Base-by-base conservation (phyloP, 2,888 invertebrate genomes). In the Thymelicus lineola region DNA sequence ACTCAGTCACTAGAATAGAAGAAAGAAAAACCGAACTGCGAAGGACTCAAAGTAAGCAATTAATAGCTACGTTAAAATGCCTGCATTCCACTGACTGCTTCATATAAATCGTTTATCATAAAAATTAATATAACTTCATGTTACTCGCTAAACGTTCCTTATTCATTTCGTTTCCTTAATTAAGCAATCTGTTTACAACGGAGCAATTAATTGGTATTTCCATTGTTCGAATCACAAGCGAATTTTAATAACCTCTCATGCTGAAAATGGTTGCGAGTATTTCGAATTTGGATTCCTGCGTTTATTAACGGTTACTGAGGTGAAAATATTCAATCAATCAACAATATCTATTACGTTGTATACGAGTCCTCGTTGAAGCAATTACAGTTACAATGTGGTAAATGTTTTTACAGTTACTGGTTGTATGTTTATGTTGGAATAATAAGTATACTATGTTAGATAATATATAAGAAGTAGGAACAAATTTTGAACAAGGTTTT, bases 161-260 rank as follows among this genome's bases (percentile, higher is more conserved):
- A 92, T 90, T 92, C 89, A 89, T 89, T 91, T 86, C 87, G 84
- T 87, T 87, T 87, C 83, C 88, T 90, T 92, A 93, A 93, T 93
- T 93, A 93, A 93, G 90, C 93, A 92, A 93, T 93, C 90, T 92
- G 90, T 90, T 92, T 90, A 91, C 91, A 92, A 89, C 89, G 86
- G 86, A 86, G 86, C 90, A 89, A 90, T 92, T 92, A 93, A 91
- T 93, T 92, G 89, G 86, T 86, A 87, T 86, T 90, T 87, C 78
- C 83, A 87, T 87, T 89, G 86, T 89, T 85, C 82, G 84, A 84
- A 85, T 84, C 81, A 80, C 82, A 81, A 76, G 78, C 78, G 79
- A 82, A 83, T 86, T 89, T 86, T 84, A 86, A 87, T 86, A 84
- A 82, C 80, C 79, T 78, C 80, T 74, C 75, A 76, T 75, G 77